Conservation (phyloP, 2,113 vertebrate species). For the Abramis brama region DNA sequence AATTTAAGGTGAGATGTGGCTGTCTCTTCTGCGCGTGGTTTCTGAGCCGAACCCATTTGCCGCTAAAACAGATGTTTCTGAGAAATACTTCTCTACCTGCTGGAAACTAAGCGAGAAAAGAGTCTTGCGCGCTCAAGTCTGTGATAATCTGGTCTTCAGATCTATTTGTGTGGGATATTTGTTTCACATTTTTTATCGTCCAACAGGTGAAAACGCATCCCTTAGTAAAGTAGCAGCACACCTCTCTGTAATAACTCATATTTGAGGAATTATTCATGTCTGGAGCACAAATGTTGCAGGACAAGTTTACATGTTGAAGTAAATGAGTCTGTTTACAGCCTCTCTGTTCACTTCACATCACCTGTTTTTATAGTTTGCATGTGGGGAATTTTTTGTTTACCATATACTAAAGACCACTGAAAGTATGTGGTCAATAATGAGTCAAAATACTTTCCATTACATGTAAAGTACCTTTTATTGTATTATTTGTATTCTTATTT, state of each 20-base stretch:
- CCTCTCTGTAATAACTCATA: neutral
- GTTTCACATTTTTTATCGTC: no score
- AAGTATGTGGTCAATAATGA: neutral
- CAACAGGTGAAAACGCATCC: neutral
- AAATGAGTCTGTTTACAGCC: neutral
- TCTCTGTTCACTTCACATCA: neutral
- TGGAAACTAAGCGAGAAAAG: neutral
- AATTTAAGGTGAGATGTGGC: slow-evolving; percentile 5
- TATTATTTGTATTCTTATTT: neutral
- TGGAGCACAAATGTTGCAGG: neutral
- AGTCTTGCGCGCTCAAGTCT: neutral
- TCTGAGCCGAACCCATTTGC: neutral
- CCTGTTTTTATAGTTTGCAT: neutral
- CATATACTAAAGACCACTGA: neutral
- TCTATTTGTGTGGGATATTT: neutral
- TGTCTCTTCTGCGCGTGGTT: slow-evolving; percentile 23
- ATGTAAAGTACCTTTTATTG: neutral
- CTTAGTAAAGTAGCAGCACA: neutral
- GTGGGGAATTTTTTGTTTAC: neutral
- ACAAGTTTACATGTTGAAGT: neutral
- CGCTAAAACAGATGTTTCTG: slow-evolving; percentile 28
- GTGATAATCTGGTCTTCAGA: neutral
- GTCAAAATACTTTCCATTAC: slow-evolving; percentile 9
- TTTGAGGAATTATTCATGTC: neutral
- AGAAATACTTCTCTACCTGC: neutral